A percentile compares a stretch with the other conserved stretches of the same genome.
Evolutionary conservation across 2,113 vertebrate species (phyloP).

Genomic region (Trinectes maculatus): DNA sequence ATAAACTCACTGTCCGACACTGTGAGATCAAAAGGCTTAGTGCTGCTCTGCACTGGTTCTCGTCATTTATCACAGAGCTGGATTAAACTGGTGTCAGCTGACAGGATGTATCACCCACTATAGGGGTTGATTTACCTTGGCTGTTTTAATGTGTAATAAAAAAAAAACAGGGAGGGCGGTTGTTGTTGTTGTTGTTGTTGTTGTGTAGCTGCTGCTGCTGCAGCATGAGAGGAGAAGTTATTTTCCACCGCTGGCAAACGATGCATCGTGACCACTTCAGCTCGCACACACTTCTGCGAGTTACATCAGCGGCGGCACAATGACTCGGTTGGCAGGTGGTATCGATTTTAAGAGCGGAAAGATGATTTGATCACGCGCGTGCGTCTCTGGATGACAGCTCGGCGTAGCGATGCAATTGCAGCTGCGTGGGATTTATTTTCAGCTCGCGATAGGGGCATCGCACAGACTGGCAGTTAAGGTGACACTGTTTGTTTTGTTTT

Average conservation of each 20-base stretch:
- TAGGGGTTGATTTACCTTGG: conserved; percentile 16
- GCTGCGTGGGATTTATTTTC: background rate
- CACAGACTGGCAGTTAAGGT: conserved; percentile 33
- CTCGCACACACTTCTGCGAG: conserved; percentile 14
- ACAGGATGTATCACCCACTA: conserved; percentile 21
- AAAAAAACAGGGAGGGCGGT: background rate
- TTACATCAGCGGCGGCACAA: conserved; percentile 9
- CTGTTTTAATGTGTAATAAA: conserved; percentile 26
- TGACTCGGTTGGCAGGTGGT: conserved; percentile 23
- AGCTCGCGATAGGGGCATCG: background rate
- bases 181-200: no score
- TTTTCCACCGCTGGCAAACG: background rate
- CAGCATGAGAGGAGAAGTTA: background rate
- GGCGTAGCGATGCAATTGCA: background rate
- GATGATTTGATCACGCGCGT: conserved; percentile 1
- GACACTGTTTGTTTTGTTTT: conserved; percentile 67
- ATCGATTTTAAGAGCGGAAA: conserved; percentile 15
- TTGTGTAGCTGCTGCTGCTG: no score
- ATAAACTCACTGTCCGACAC: conserved; percentile 18
- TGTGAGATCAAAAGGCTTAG: conserved; percentile 30
- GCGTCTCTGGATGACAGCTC: conserved; percentile 9
- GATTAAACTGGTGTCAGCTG: conserved; percentile 32
- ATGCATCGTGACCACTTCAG: background rate
- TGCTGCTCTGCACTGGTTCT: conserved; percentile 21
- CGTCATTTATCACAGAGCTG: conserved; percentile 4